These are phyloP conservation scores for Uropsilus gracilis DNA, from an alignment of 2,113 vertebrate genomes.

Conservation along the genomic window DNA sequence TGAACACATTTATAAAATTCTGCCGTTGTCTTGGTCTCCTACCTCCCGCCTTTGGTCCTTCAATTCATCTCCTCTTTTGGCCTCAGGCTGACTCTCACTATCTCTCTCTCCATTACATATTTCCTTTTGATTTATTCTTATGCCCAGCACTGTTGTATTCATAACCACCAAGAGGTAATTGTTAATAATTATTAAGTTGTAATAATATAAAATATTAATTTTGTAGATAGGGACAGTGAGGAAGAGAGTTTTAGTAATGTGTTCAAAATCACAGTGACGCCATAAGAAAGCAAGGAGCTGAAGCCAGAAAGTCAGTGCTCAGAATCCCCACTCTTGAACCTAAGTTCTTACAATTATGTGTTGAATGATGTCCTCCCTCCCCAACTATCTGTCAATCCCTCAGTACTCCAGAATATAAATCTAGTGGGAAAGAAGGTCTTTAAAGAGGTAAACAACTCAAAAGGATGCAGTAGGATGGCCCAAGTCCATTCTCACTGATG, in stretches of 20 bases:
- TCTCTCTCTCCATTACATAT: neutral
- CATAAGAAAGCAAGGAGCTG: neutral
- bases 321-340: neutral
- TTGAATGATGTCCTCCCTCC: rapidly evolving
- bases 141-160: neutral
- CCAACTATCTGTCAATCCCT: no score
- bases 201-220: no score
- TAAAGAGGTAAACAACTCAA: neutral
- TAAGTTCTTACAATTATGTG: neutral
- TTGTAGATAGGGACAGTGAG: neutral
- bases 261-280: neutral
- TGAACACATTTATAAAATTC: neutral
- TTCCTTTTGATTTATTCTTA: neutral
- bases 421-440: neutral
- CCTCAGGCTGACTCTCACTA: neutral
- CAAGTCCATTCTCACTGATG: neutral
- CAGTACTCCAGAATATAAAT: neutral
- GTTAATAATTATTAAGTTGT: no score
- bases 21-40: neutral
- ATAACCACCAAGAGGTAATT: neutral
- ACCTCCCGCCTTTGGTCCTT: neutral
- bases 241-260: neutral
- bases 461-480: neutral
- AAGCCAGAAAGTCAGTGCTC: neutral
- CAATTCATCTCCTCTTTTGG: neutral